These are phyloP conservation scores for Gadopsis marmoratus DNA, from an alignment of 2,797 vertebrate species.

Conservation along the genomic window DNA sequence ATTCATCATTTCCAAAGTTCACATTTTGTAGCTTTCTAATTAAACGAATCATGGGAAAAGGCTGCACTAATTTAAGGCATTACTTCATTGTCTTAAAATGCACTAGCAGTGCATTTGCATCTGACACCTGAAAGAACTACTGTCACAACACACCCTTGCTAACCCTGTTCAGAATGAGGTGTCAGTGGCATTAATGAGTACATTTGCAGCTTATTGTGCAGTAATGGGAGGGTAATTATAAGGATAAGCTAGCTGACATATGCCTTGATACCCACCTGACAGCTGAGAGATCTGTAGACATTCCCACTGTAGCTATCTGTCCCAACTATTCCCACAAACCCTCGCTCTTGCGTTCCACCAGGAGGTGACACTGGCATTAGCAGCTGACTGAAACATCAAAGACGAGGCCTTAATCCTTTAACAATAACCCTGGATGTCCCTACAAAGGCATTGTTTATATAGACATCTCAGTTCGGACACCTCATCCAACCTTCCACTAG, in stretches of 20 bases:
- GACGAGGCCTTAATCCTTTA: constrained; percentile 81
- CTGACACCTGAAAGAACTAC: constrained; percentile 37
- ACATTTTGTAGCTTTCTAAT: background rate
- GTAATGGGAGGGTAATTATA: constrained; percentile 68
- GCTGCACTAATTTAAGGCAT: constrained; percentile 10
- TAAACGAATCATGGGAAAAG: constrained; percentile 17
- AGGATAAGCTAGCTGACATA: constrained; percentile 50
- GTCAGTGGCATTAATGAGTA: constrained; percentile 59
- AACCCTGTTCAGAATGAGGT: constrained; percentile 21
- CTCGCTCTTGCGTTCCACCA: constrained; percentile 55
- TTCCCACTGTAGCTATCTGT: constrained; percentile 30
- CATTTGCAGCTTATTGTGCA: constrained; percentile 62
- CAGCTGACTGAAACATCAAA: constrained; percentile 86
- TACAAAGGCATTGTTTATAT: constrained; percentile 86
- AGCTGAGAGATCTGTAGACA: constrained; percentile 51
- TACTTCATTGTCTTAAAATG: constrained; percentile 17
- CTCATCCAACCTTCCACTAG: constrained; percentile 82
- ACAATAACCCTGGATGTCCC: constrained; percentile 81
- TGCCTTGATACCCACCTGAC: constrained; percentile 52
- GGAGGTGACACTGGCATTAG: constrained; percentile 74
- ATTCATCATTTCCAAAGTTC: background rate
- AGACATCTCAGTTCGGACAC: constrained; percentile 88
- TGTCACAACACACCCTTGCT: constrained; percentile 38
- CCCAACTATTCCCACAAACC: constrained; percentile 63
- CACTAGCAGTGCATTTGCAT: constrained; percentile 42